Evolutionary conservation across 1,140 invertebrate genomes (phyloP).

Genomic region (Diorhabda carinulata): DNA sequence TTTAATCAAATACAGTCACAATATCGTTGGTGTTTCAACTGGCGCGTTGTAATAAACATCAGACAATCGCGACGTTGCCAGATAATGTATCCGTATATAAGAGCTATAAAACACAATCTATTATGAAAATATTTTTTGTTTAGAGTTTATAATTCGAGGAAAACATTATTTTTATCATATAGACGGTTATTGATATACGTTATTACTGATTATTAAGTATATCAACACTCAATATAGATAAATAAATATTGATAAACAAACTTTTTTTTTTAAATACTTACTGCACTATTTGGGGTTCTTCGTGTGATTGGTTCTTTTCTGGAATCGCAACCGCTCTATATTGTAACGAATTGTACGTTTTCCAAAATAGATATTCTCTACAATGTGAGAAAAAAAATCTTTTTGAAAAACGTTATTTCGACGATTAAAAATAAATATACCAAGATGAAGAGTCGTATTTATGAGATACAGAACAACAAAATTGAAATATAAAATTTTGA

Average conservation of each 20-base stretch:
- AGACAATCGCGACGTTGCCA: no score
- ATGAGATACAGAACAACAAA: no score
- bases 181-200: no score
- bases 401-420: neutral
- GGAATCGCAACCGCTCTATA: slow-evolving; percentile 70
- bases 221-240: neutral
- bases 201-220: no score
- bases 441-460: neutral
- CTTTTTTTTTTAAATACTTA: slow-evolving; percentile 49
- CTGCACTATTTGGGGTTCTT: slow-evolving; percentile 69
- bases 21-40: no score
- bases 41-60: no score
- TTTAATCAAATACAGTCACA: no score
- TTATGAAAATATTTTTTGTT: no score
- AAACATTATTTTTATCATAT: no score
- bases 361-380: slow-evolving; percentile 78
- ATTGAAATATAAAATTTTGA: neutral
- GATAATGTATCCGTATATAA: no score
- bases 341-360: slow-evolving; percentile 67
- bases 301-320: slow-evolving; percentile 61
- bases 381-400: slow-evolving; percentile 22
- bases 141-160: no score
- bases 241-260: neutral
- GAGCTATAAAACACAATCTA: no score
- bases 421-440: slow-evolving; percentile 2